A percentile compares a stretch with the other conserved stretches of the same genome.
Evolutionary conservation across 1,140 invertebrate species (phyloP).

Genomic region (Bombus terrestris): DNA sequence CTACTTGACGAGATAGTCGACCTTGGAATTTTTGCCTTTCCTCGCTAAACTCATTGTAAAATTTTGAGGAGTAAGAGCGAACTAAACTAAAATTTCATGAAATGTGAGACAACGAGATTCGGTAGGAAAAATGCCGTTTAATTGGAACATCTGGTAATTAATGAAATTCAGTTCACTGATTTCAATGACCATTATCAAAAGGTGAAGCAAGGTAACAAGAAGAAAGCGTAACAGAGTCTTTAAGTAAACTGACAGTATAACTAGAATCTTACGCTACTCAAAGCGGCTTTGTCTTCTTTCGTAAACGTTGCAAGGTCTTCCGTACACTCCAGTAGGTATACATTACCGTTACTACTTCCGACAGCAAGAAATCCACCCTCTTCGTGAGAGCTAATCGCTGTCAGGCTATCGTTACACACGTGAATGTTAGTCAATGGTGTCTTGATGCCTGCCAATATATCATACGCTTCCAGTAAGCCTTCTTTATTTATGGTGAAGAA

Average conservation of each 20-base stretch:
- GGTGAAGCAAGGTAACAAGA: background rate
- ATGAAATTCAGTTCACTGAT: background rate
- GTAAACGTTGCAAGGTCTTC: constrained; percentile 89
- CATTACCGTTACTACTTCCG: constrained; percentile 90
- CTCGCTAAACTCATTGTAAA: background rate
- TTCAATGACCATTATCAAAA: too few species aligned
- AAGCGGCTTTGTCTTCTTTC: constrained; percentile 91
- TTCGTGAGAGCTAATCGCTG: constrained; percentile 85
- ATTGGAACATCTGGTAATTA: background rate
- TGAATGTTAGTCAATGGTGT: constrained; percentile 91
- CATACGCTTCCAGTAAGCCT: constrained; percentile 94
- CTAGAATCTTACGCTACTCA: constrained; percentile 86
- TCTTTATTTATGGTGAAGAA: constrained; percentile 82
- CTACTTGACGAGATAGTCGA: background rate
- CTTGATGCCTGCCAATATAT: constrained; percentile 91
- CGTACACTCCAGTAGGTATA: constrained; percentile 92
- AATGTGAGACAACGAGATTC: background rate
- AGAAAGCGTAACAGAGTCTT: too few species aligned
- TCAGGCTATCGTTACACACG: constrained; percentile 86
- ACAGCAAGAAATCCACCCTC: constrained; percentile 87
- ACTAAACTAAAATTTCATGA: too few species aligned
- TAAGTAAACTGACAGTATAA: too few species aligned
- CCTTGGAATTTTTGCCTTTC: too few species aligned
- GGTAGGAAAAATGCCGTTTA: background rate
- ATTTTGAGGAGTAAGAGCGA: background rate